Evolutionary conservation across 2,888 invertebrate genomes (phyloP), one percentile per base, ranked within the genome.

Genomic region (Acrobasis repandana): DNA sequence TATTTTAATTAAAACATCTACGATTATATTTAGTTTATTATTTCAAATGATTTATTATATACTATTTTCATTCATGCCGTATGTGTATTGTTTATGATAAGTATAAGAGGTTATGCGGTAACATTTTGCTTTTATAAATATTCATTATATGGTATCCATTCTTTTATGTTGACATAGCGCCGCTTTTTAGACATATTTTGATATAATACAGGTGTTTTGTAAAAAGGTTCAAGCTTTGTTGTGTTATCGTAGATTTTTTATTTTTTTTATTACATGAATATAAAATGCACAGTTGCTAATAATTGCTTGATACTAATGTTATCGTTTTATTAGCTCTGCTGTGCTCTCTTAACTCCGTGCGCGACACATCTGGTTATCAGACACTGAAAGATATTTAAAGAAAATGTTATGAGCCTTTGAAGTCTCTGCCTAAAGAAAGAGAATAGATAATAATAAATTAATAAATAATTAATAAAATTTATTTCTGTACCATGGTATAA

Each of bases 171-270:
- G 36, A 36, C 16, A 18, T 52, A 10, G 46, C 46, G 28, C 28
- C n/a, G 56, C 47, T 56, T 56, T n/a, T 47, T 56, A 43, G 46
- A 15, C 47, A 47, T 47, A 47, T 56, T 47, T 56, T 46, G 46
- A 38, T 54, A 15, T 34, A 9, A 38, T 38, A 36, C 18, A 47
- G 28, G 15, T 33, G 15, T 52, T 52, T 15, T 52, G 36, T 43
- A 43, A 10, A 43, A 43, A n/a, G 14, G 43, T 43, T 43, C 3
- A n/a, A 14, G 28, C 14, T 20, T 50, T 50, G 49, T 49, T 50
- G n/a, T 51, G 14, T 34, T 33, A 2, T 43, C n/a, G n/a, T 46
- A 57, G 28, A 11, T 48, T 47, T 28, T 57, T 57, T 9, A 33
- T 57, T 47, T 2, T 47, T 57, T 38, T 43, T 15, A 20, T 46